Evolutionary conservation across 2,888 invertebrate genomes (phyloP), one percentile per base, ranked within the genome.

Genomic region (Lasioglossum pauxillum): DNA sequence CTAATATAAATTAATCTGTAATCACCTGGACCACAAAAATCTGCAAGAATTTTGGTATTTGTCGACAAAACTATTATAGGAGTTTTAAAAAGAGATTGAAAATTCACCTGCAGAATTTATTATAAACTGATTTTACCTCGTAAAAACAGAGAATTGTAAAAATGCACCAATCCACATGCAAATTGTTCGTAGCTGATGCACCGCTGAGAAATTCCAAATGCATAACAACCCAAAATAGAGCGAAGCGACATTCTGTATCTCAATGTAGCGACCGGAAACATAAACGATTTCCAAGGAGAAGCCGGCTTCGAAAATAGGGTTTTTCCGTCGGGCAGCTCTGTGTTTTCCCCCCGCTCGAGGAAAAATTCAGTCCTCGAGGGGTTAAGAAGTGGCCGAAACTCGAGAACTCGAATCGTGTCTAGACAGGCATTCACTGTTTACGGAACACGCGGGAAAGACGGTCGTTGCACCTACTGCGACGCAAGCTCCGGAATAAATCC

Each of bases 381-480:
- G 44, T n/a, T 35, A 64, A 64, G 60, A 44, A 74, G 31, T 76
- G 73, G n/a, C 72, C 83, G 83, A 83, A 84, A 82, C 77, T 82
- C 57, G 49, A 77, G 84, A 84, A 83, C 69, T 69, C 69, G 69
- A 38, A 69, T 78, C 83, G 84, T 27, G 83, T 84, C 77, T 84
- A 84, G 79, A 79, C 85, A 67, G 79, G 38, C 76, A 76, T 79
- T 80, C 80, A 72, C 75, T 80, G 80, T 86, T 86, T 86, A 85
- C 85, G 81, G 77, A 76, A 81, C 60, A 78, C 76, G 69, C 46
- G 77, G 60, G 84, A 67, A 84, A 76, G 60, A 85, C 82, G 86
- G 85, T 85, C 86, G 86, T 86, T 86, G 86, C 82, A 86, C 82
- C 76, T 82, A 81, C 76, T 64, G 78, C 75, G 77, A 71, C 64